Percentiles rank a stretch among this genome's conserved stretches.
Evolutionary conservation across 2,797 vertebrate genomes (phyloP).

Genomic region (Anguilla pacifica): DNA sequence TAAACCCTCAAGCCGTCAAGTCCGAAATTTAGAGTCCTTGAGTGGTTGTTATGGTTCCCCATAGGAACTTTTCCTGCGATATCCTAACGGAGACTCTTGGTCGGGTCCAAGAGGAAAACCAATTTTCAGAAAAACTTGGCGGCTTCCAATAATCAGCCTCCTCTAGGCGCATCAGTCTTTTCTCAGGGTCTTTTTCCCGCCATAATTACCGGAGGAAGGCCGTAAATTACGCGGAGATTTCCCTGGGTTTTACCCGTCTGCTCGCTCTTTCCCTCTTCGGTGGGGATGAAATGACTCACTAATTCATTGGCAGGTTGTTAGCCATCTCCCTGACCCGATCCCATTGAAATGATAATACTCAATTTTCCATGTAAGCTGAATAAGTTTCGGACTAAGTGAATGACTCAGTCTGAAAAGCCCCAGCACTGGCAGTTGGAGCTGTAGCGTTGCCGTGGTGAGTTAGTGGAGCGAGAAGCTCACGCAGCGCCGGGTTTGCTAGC

Average conservation of each 20-base stretch:
- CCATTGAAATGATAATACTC: slow-evolving; percentile 21
- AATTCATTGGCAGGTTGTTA: slow-evolving; percentile 41
- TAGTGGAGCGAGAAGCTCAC: not conserved
- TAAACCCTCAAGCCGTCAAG: slow-evolving; percentile 84
- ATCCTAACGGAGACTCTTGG: slow-evolving; percentile 66
- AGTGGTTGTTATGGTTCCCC: slow-evolving; percentile 81
- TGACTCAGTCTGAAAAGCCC: slow-evolving; percentile 3
- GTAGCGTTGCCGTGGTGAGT: not conserved
- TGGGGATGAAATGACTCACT: slow-evolving; percentile 54
- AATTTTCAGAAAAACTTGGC: slow-evolving; percentile 73
- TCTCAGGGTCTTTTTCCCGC: slow-evolving; percentile 68
- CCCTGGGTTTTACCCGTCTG: slow-evolving; percentile 36
- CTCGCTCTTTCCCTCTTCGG: slow-evolving; percentile 34
- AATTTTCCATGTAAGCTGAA: slow-evolving; percentile 21
- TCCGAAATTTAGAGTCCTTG: slow-evolving; percentile 83
- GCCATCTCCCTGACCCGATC: slow-evolving; percentile 31
- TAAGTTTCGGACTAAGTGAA: not conserved
- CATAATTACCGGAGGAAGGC: slow-evolving; percentile 76
- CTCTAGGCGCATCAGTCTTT: slow-evolving; percentile 78
- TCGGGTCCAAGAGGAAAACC: slow-evolving; percentile 81
- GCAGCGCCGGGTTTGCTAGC: too few relatives aligned
- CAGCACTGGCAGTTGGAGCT: slow-evolving; percentile 2
- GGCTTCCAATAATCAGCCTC: slow-evolving; percentile 64
- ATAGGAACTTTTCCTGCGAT: slow-evolving; percentile 77
- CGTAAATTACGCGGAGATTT: slow-evolving; percentile 57